phyloP scores from a whole-genome alignment of 2,888 invertebrate species.

The Agrochola lota region DNA sequence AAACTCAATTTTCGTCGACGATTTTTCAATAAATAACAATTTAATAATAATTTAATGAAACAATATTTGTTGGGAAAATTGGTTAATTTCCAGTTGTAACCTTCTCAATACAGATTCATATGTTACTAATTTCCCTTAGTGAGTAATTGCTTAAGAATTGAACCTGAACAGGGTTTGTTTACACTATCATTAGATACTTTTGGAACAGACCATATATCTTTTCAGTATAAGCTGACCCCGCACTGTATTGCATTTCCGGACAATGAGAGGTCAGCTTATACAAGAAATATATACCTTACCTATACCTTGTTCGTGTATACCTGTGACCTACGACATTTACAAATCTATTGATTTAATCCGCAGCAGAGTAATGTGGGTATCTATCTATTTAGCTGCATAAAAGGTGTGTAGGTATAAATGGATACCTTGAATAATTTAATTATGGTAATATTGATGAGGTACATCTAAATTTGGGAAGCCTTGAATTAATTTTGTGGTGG shows the following conservation, averaged over 20 bases:
- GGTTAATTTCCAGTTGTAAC: neutral
- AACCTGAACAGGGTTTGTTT: neutral
- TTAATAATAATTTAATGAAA: neutral
- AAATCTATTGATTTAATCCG: conserved; percentile 59
- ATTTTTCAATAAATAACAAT: neutral
- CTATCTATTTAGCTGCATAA: conserved; percentile 28
- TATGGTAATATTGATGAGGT: conserved; percentile 57
- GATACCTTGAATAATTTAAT: conserved; percentile 52
- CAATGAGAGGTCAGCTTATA: neutral
- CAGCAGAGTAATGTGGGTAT: conserved; percentile 31
- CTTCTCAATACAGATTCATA: neutral
- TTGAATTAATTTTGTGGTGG: conserved; percentile 44
- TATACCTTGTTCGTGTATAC: neutral
- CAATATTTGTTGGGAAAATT: neutral
- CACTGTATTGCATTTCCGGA: neutral
- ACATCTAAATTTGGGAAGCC: conserved; percentile 42
- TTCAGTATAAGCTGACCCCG: neutral
- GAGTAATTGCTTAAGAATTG: neutral
- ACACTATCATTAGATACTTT: neutral
- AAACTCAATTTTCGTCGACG: neutral
- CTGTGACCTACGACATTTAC: conserved; percentile 56
- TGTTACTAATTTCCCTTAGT: neutral
- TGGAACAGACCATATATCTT: neutral
- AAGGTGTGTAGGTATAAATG: conserved; percentile 29
- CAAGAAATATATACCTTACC: no score